phyloP scores from a whole-genome alignment of 2,888 invertebrate species.

The Melanophora roralis region DNA sequence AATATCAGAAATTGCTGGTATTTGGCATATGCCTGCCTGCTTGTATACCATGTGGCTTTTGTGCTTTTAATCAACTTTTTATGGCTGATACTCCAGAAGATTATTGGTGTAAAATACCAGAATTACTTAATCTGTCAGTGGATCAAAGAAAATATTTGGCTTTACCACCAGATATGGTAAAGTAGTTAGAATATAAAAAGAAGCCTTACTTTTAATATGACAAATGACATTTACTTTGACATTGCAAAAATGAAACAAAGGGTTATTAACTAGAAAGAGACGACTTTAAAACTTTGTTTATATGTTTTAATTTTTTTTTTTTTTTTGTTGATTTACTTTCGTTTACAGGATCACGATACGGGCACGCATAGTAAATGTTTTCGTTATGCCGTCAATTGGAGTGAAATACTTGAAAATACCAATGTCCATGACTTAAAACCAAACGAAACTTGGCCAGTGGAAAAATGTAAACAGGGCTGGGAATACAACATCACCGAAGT shows the following conservation, averaged over 20 bases:
- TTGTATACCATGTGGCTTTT: slow-evolving; percentile 93
- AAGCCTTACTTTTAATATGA: slow-evolving; percentile 60
- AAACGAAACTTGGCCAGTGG: slow-evolving; percentile 81
- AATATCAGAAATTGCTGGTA: slow-evolving; percentile 89
- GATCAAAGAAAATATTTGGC: slow-evolving; percentile 81
- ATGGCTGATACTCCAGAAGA: slow-evolving; percentile 92
- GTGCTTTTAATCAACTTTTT: slow-evolving; percentile 95
- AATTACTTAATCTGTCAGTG: slow-evolving; percentile 79
- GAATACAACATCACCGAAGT: slow-evolving; percentile 85
- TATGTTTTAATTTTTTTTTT: slow-evolving; percentile 19
- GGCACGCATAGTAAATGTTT: slow-evolving; percentile 83
- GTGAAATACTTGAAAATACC: slow-evolving; percentile 77
- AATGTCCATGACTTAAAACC: slow-evolving; percentile 74
- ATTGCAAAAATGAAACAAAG: slow-evolving; percentile 40
- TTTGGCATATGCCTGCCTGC: slow-evolving; percentile 93
- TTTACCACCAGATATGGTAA: slow-evolving; percentile 81
- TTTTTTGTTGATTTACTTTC: slow-evolving; percentile 8
- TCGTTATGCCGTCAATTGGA: slow-evolving; percentile 86
- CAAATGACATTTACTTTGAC: slow-evolving; percentile 47
- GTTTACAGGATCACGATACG: slow-evolving; percentile 71
- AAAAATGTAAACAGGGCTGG: slow-evolving; percentile 87
- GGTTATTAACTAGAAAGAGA: slow-evolving; percentile 12
- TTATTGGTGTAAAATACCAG: slow-evolving; percentile 90
- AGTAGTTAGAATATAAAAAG: slow-evolving; percentile 37
- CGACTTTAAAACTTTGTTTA: slow-evolving; percentile 14